phyloP scores from a whole-genome alignment of 1,140 invertebrate genomes.

The Ladona fulva region DNA sequence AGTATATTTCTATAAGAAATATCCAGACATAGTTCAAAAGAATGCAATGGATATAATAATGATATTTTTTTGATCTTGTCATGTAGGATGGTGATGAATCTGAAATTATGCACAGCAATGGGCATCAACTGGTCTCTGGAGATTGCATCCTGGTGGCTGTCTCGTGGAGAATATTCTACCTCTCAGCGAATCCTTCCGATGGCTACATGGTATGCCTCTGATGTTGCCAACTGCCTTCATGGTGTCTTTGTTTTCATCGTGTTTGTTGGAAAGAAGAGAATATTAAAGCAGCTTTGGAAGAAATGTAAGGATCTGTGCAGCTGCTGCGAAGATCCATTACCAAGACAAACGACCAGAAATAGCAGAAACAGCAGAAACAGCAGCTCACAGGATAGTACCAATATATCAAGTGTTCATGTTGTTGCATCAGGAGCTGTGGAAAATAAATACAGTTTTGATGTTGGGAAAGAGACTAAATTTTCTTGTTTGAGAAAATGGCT shows the following conservation, averaged over 20 bases:
- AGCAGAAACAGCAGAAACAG: too few species aligned
- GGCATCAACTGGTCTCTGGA: slow-evolving; percentile 61
- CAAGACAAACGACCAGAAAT: too few species aligned
- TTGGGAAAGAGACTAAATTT: too few species aligned
- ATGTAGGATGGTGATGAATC: slow-evolving; percentile 54
- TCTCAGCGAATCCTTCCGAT: slow-evolving; percentile 25
- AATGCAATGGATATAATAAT: too few species aligned
- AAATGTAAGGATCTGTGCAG: not conserved
- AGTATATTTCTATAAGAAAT: too few species aligned
- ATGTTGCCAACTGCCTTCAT: slow-evolving; percentile 50
- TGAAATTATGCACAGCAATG: slow-evolving; percentile 66
- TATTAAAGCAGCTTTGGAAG: not conserved
- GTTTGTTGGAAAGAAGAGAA: not conserved
- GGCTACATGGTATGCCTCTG: slow-evolving; percentile 43
- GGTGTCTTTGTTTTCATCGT: slow-evolving; percentile 30
- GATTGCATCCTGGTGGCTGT: slow-evolving; percentile 42
- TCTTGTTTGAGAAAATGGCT: too few species aligned
- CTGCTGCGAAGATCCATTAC: not conserved
- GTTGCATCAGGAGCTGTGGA: too few species aligned
- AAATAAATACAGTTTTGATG: too few species aligned
- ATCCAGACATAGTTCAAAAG: too few species aligned
- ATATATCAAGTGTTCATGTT: too few species aligned
- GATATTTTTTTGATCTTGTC: too few species aligned
- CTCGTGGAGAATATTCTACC: not conserved
- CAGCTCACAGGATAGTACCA: too few species aligned